A percentile compares a stretch with the other conserved stretches of the same genome.
Evolutionary conservation across 2,113 vertebrate genomes (phyloP).

Genomic region (Eulacestoma nigropectus): DNA sequence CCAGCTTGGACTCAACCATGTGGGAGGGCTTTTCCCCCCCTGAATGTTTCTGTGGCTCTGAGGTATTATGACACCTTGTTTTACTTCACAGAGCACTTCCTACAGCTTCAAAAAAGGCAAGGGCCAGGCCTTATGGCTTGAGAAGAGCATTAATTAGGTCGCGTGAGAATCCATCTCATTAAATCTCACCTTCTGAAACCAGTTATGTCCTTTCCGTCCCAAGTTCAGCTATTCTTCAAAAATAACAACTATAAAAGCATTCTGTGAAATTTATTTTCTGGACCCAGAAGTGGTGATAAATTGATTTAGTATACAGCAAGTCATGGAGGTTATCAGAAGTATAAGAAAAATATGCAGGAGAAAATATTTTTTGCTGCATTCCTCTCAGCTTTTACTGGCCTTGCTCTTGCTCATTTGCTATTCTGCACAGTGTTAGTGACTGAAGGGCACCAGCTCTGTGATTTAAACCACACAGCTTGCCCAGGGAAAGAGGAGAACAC

Average conservation of each 20-base stretch:
- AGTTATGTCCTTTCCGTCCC: neutral
- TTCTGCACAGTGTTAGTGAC: neutral
- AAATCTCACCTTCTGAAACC: neutral
- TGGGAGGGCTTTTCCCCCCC: neutral
- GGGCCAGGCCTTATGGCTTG: neutral
- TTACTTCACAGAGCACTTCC: neutral
- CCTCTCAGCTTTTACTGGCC: neutral
- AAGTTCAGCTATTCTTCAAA: neutral
- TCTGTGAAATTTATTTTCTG: neutral
- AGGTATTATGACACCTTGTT: neutral
- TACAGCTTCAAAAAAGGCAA: neutral
- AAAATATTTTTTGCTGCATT: conserved; percentile 32
- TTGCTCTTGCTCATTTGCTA: neutral
- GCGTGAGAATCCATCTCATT: neutral
- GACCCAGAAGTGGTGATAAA: neutral
- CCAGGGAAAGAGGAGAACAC: neutral
- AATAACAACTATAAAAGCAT: neutral
- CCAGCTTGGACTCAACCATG: neutral
- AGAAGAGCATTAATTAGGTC: neutral
- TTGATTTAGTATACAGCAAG: neutral
- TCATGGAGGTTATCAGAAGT: neutral
- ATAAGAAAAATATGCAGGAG: conserved; percentile 9
- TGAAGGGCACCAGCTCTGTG: neutral
- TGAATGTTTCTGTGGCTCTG: neutral
- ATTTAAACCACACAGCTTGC: neutral